These are phyloP conservation scores for Paramacrobiotus metropolitanus DNA, from an alignment of 1,140 invertebrate genomes.

Conservation along the genomic window DNA sequence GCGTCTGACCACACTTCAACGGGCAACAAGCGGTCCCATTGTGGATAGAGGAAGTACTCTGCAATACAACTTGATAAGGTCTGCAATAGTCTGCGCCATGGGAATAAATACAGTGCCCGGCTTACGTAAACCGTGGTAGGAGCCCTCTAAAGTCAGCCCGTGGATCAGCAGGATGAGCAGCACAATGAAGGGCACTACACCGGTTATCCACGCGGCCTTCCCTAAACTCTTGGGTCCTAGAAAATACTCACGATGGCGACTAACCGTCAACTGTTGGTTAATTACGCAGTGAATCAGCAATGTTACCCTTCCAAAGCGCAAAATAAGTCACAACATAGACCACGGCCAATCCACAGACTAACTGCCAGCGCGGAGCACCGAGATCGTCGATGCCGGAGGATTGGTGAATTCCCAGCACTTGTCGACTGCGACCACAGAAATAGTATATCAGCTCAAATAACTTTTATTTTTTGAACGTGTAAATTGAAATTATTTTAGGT, in stretches of 20 bases:
- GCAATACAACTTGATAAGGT: no score
- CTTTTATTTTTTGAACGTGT: no score
- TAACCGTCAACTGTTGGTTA: no score
- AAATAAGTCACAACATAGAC: slow-evolving; percentile 77
- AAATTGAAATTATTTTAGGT: no score
- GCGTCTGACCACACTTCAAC: slow-evolving; percentile 71
- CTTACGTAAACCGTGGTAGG: slow-evolving; percentile 36
- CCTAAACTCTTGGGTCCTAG: slow-evolving; percentile 87
- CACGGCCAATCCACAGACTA: slow-evolving; percentile 55
- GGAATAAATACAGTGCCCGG: no score
- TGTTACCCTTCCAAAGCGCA: slow-evolving; percentile 60
- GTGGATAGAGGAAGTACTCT: slow-evolving; percentile 21
- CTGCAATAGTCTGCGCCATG: no score
- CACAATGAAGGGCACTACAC: slow-evolving; percentile 70
- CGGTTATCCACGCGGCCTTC: slow-evolving; percentile 92
- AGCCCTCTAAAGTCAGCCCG: slow-evolving; percentile 69
- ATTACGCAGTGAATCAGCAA: no score
- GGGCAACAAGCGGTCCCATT: slow-evolving; percentile 20
- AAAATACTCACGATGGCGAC: background rate
- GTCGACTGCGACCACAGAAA: slow-evolving; percentile 41
- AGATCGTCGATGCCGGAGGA: slow-evolving; percentile 51
- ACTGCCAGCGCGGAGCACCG: slow-evolving; percentile 53
- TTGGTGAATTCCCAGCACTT: slow-evolving; percentile 45
- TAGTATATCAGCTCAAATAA: no score
- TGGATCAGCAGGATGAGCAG: slow-evolving; percentile 65